Evolutionary conservation across 2,888 invertebrate genomes (phyloP).

Genomic region (Coelinius sp.): DNA sequence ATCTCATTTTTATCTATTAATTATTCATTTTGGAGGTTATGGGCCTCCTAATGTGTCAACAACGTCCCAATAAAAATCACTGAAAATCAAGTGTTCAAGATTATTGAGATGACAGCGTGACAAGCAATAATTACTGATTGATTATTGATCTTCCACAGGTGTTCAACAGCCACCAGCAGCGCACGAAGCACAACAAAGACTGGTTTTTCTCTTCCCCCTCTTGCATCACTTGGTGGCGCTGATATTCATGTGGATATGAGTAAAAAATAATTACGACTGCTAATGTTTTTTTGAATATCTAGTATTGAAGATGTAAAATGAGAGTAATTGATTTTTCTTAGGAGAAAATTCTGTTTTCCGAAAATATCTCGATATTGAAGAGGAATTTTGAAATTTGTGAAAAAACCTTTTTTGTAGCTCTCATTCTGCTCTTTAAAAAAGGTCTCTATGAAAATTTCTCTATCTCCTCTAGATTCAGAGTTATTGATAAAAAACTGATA

Average conservation of each 20-base stretch:
- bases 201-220: neutral
- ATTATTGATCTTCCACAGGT: neutral
- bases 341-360: no score
- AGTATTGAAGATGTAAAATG: no score
- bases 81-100: no score
- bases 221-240: neutral
- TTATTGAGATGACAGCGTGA: neutral
- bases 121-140: neutral
- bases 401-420: no score
- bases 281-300: no score
- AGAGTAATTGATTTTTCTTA: no score
- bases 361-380: no score
- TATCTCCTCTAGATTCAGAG: no score
- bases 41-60: neutral
- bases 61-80: neutral
- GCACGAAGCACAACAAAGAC: neutral
- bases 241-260: neutral
- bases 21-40: conserved; percentile 10
- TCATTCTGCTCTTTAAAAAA: no score
- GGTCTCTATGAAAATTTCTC: no score
- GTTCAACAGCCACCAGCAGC: neutral
- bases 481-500: neutral
- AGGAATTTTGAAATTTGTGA: no score
- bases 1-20: neutral
- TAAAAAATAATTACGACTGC: no score